Percentiles rank a stretch among this genome's conserved stretches.
Evolutionary conservation across 2,888 invertebrate genomes (phyloP).

Genomic region (Caenorhabditis imperialis): DNA sequence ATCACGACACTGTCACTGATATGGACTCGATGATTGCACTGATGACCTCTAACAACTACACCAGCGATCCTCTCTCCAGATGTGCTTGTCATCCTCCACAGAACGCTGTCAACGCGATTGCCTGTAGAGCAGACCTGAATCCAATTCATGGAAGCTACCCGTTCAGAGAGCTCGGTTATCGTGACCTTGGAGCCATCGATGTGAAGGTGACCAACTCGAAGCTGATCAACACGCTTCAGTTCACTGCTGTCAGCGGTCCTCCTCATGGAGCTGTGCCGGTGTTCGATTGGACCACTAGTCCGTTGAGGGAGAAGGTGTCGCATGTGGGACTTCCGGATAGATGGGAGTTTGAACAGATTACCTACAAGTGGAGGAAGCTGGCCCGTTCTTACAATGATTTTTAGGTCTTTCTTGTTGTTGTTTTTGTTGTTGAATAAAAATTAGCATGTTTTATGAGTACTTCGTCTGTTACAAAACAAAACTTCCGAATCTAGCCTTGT

Average conservation of each 20-base stretch:
- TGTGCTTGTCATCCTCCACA: conserved; percentile 85
- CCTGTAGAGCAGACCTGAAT: conserved; percentile 85
- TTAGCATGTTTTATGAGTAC: too few relatives aligned
- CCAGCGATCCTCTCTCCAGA: conserved; percentile 83
- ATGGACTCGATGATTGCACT: conserved; percentile 82
- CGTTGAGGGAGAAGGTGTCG: conserved; percentile 80
- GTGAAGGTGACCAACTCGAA: conserved; percentile 81
- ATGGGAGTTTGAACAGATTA: conserved; percentile 41
- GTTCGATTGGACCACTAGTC: conserved; percentile 86
- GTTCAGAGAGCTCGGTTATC: conserved; percentile 83
- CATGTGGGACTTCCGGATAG: conserved; percentile 57
- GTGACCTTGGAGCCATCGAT: conserved; percentile 84
- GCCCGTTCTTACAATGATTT: too few relatives aligned
- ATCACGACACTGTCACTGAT: conserved; percentile 82
- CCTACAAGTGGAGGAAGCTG: neutral
- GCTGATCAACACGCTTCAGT: conserved; percentile 79
- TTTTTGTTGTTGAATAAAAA: too few relatives aligned
- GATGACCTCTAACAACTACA: conserved; percentile 84
- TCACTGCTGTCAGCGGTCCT: conserved; percentile 82
- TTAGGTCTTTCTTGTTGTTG: too few relatives aligned
- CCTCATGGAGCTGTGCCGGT: conserved; percentile 83
- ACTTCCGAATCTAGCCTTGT: too few relatives aligned
- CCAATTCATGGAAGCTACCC: conserved; percentile 84
- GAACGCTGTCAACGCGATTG: conserved; percentile 85
- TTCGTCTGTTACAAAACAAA: too few relatives aligned